Conservation (phyloP, 2,113 vertebrate genomes). For the Otocyon megalotis region DNA sequence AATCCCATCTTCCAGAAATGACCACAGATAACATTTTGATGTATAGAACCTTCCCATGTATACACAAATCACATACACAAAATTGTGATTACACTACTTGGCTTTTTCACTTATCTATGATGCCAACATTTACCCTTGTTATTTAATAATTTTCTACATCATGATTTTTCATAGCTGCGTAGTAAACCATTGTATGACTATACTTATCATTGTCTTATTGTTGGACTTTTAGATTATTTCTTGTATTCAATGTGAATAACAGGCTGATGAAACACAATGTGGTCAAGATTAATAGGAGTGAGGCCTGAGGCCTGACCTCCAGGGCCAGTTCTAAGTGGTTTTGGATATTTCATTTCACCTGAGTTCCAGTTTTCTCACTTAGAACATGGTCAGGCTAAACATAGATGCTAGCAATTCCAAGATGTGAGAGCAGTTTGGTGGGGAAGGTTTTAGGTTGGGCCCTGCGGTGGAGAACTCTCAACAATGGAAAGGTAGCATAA, state of each 20-base stretch:
- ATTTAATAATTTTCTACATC: not conserved
- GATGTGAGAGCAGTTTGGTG: rapidly evolving
- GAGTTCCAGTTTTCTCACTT: not conserved
- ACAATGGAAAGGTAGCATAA: not conserved
- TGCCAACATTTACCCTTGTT: not conserved
- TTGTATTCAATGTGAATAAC: not conserved
- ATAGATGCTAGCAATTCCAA: not conserved
- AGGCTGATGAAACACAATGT: not conserved
- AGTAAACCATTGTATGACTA: not conserved
- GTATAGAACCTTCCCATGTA: not conserved
- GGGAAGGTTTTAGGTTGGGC: not conserved
- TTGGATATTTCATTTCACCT: not conserved
- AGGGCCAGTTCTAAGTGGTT: not conserved
- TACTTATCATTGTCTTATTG: not conserved
- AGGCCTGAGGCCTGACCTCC: not conserved
- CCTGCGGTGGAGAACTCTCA: not conserved
- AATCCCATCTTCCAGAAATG: not conserved
- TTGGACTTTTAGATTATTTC: not conserved
- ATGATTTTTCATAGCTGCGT: not conserved
- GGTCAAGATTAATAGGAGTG: not conserved
- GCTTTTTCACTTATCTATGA: not conserved
- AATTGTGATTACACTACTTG: not conserved
- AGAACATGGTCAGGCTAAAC: not conserved
- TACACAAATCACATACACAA: not conserved
- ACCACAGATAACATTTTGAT: not conserved